Conservation (phyloP, 2,797 vertebrate species). For the Nannoperca obscura region DNA sequence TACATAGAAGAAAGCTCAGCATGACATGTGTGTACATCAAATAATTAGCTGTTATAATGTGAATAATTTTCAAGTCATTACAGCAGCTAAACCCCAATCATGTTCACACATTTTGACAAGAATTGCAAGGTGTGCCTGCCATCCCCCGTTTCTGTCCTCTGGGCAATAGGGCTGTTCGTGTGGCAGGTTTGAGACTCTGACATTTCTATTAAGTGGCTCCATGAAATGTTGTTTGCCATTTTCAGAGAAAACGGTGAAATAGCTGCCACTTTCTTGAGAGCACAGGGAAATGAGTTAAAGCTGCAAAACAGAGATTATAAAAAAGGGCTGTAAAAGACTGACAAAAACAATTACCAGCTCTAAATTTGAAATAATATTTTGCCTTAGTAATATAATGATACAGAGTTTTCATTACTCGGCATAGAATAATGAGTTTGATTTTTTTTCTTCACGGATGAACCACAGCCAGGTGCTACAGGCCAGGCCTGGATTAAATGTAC, state of each 20-base stretch:
- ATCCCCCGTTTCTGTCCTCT: conserved; percentile 36
- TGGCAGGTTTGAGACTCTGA: conserved; percentile 66
- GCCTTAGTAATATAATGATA: not conserved
- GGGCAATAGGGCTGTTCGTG: conserved; percentile 46
- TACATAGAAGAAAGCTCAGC: conserved; percentile 5
- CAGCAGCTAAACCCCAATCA: conserved; percentile 34
- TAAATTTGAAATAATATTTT: conserved; percentile 30
- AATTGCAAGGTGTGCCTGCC: conserved; percentile 36
- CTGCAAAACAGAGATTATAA: conserved; percentile 35
- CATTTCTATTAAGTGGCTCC: conserved; percentile 78
- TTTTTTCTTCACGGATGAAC: conserved; percentile 48
- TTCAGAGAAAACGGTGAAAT: conserved; percentile 66
- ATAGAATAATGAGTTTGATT: conserved; percentile 52
- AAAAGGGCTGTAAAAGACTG: conserved; percentile 28
- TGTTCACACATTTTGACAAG: conserved; percentile 62
- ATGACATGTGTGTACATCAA: conserved; percentile 21
- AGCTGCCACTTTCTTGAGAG: conserved; percentile 65
- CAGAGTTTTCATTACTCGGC: conserved; percentile 35
- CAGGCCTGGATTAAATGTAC: conserved; percentile 72
- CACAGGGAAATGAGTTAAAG: conserved; percentile 46
- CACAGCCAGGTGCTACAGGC: conserved; percentile 68
- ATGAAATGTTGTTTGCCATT: conserved; percentile 66
- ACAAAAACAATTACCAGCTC: conserved; percentile 32
- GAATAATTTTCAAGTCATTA: conserved; percentile 37
- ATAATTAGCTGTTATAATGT: conserved; percentile 26